phyloP scores from a whole-genome alignment of 2,888 invertebrate genomes.

The Habrosyne pyritoides region DNA sequence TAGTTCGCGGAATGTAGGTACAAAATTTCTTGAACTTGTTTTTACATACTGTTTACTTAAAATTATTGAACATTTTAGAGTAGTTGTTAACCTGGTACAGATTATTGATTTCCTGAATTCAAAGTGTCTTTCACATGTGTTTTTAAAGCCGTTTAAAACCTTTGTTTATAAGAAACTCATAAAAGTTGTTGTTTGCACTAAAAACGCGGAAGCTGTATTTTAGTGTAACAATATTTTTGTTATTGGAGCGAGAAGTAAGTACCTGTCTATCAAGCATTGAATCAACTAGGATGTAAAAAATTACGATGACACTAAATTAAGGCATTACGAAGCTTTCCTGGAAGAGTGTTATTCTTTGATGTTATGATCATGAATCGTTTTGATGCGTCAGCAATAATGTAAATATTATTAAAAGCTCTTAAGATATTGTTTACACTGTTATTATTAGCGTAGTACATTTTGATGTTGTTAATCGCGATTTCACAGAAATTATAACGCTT shows the following conservation, averaged over 20 bases:
- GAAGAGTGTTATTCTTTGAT: slow-evolving; percentile 41
- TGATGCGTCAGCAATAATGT: slow-evolving; percentile 25
- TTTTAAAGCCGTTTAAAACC: no score
- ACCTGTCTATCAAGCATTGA: no score
- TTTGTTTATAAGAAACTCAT: not conserved
- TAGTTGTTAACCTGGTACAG: not conserved
- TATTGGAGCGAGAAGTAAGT: not conserved
- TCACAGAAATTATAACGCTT: not conserved
- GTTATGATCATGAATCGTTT: slow-evolving; percentile 24
- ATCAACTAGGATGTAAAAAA: not conserved
- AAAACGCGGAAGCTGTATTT: not conserved
- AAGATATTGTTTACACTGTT: slow-evolving; percentile 19
- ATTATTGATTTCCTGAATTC: not conserved
- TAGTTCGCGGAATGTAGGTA: not conserved
- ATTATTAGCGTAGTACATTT: slow-evolving; percentile 6
- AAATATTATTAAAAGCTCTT: slow-evolving; percentile 35
- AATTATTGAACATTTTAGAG: not conserved
- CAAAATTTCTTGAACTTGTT: not conserved
- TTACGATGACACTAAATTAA: slow-evolving; percentile 3
- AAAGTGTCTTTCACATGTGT: not conserved
- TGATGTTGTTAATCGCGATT: not conserved
- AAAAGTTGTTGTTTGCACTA: not conserved
- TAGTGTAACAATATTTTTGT: not conserved
- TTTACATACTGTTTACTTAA: not conserved
- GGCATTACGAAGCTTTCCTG: slow-evolving; percentile 29